Conservation (phyloP, 2,797 vertebrate species). For the Mormyrops attenuatus region DNA sequence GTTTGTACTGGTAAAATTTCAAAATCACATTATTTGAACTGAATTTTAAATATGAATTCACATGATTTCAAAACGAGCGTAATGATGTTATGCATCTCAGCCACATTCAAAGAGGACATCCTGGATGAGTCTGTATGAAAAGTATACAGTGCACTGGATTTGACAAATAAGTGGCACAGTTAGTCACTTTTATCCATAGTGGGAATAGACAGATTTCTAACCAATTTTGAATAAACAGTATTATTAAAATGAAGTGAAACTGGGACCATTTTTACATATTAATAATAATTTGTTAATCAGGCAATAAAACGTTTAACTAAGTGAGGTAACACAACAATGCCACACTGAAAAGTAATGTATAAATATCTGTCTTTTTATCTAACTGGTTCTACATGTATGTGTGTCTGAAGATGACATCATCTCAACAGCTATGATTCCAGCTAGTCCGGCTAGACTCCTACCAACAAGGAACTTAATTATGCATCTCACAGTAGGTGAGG, state of each 20-base stretch:
- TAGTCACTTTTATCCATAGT: background rate
- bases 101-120: background rate
- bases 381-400: slow-evolving; percentile 1
- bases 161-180: background rate
- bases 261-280: background rate
- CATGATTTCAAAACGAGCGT: background rate
- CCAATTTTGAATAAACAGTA: background rate
- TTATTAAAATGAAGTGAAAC: background rate
- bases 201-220: background rate
- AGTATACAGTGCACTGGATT: background rate
- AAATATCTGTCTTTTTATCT: background rate
- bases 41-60: background rate
- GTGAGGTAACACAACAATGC: background rate
- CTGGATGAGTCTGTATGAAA: background rate
- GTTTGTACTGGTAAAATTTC: background rate
- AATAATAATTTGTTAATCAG: background rate
- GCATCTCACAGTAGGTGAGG: background rate
- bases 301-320: background rate
- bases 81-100: background rate
- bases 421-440: background rate
- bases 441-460: background rate
- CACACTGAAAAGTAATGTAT: background rate
- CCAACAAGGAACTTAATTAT: background rate
- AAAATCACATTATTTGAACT: background rate
- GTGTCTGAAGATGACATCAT: background rate